Evolutionary conservation across 2,888 invertebrate species (phyloP).

Genomic region (Dexiosoma caninum): DNA sequence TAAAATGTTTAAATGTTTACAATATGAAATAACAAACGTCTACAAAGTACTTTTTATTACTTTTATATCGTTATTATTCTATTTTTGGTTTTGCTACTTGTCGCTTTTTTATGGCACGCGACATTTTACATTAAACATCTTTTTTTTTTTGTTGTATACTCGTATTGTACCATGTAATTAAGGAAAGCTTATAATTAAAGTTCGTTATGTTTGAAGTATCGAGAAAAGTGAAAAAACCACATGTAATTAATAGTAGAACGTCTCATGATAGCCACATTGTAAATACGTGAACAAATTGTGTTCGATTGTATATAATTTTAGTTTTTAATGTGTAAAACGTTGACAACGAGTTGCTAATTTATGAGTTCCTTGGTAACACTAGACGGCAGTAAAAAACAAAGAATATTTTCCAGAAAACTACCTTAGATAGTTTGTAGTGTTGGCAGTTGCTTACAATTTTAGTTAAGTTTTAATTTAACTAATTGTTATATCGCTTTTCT

Average conservation of each 20-base stretch:
- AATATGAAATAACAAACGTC: too few species aligned
- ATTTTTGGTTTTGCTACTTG: slow-evolving; percentile 3
- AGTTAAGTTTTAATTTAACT: neutral
- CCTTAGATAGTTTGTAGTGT: too few species aligned
- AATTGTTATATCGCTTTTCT: neutral
- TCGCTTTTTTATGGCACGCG: slow-evolving; percentile 18
- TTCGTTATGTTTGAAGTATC: neutral
- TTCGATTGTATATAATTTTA: slow-evolving; percentile 28
- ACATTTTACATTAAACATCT: slow-evolving; percentile 6
- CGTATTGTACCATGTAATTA: slow-evolving; percentile 14
- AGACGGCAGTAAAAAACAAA: too few species aligned
- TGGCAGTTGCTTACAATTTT: too few species aligned
- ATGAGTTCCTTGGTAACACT: neutral
- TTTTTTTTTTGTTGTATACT: neutral
- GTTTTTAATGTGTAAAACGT: slow-evolving; percentile 1
- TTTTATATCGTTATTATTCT: neutral
- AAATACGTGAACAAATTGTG: slow-evolving; percentile 43
- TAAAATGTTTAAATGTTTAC: too few species aligned
- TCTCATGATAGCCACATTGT: slow-evolving; percentile 28
- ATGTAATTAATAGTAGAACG: slow-evolving; percentile 29
- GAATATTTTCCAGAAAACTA: too few species aligned
- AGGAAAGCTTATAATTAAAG: slow-evolving; percentile 17
- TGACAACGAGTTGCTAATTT: slow-evolving; percentile 23
- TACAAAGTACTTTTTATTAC: neutral
- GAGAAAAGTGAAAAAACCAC: neutral